Evolutionary conservation across 1,140 invertebrate species (phyloP), one percentile per base, ranked within the genome.

Genomic region (Drosophila miranda): DNA sequence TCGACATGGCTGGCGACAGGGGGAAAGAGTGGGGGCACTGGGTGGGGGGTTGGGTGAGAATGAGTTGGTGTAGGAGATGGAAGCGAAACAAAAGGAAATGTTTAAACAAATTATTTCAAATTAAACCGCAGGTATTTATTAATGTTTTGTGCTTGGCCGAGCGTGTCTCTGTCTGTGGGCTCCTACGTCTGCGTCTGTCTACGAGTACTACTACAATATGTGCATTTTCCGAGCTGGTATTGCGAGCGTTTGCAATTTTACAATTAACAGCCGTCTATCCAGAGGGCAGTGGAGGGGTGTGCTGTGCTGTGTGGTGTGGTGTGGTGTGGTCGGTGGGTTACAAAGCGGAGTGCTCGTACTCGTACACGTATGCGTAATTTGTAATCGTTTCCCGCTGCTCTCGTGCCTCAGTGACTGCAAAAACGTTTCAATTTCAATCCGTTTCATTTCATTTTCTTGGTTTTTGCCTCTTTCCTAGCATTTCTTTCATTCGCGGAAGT

Each of bases 71-170:
- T 55, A 41, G 64, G 42, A 71, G 58, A 44, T 58, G 53, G 57
- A 66, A 67, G 71, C 64, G 62, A 87, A 86, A 86, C 82, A 86
- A 86, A 87, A 87, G 82, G 82, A 87, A 87, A 86, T 86, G 82
- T 86, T 86, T 86, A 86, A 86, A 87, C 82, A 86, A 86, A 86
- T 86, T 86, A 86, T 86, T 86, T 86, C 75, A 75, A 81, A 86
- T 86, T 86, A 86, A 86, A 87, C 82, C 78, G 82, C 82, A 87
- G 78, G 82, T 86, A 86, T 86, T 86, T 86, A 86, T 86, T 86
- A 86, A 86, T 86, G 82, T 86, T 86, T 86, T 86, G 82, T 74
- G 82, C 82, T 86, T 74, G 78, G 78, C 82, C 62, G 66, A 86
- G 82, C 82, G 75, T 82, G 57, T 68, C 57, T 45, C 45, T 59